phyloP scores from a whole-genome alignment of 2,888 invertebrate genomes.

The Tortrix viridana region DNA sequence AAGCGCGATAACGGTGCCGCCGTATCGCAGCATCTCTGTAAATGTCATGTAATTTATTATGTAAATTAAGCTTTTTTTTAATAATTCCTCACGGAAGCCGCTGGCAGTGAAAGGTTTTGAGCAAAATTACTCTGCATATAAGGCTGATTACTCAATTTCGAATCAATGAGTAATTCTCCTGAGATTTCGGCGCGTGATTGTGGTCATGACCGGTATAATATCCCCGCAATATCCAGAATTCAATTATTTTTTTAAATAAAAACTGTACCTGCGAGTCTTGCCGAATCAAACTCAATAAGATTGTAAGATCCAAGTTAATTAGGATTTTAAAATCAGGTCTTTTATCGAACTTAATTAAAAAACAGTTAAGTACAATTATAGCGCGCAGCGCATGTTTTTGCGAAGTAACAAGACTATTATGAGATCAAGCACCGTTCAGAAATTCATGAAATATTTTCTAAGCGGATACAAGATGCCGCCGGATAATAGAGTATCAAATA shows the following conservation, averaged over 20 bases:
- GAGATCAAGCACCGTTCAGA: slow-evolving; percentile 1
- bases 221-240: slow-evolving; percentile 20
- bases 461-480: slow-evolving; percentile 34
- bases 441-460: slow-evolving; percentile 12
- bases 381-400: neutral
- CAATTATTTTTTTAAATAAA: slow-evolving; percentile 19
- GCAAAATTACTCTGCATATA: slow-evolving; percentile 37
- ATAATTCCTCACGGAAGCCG: slow-evolving; percentile 44
- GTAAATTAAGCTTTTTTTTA: slow-evolving; percentile 52
- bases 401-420: slow-evolving; percentile 14
- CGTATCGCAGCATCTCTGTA: slow-evolving; percentile 39
- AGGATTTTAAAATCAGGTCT: slow-evolving; percentile 5
- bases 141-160: slow-evolving; percentile 51
- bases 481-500: slow-evolving; percentile 55
- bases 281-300: slow-evolving; percentile 12
- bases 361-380: neutral
- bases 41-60: slow-evolving; percentile 51
- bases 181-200: slow-evolving; percentile 38
- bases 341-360: slow-evolving; percentile 1
- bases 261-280: slow-evolving; percentile 20
- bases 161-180: slow-evolving; percentile 26
- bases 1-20: slow-evolving; percentile 20
- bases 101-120: slow-evolving; percentile 46
- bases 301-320: slow-evolving; percentile 10
- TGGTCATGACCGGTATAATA: slow-evolving; percentile 27